Conservation (phyloP, 2,888 invertebrate genomes). For the Gasteruption jaculator region DNA sequence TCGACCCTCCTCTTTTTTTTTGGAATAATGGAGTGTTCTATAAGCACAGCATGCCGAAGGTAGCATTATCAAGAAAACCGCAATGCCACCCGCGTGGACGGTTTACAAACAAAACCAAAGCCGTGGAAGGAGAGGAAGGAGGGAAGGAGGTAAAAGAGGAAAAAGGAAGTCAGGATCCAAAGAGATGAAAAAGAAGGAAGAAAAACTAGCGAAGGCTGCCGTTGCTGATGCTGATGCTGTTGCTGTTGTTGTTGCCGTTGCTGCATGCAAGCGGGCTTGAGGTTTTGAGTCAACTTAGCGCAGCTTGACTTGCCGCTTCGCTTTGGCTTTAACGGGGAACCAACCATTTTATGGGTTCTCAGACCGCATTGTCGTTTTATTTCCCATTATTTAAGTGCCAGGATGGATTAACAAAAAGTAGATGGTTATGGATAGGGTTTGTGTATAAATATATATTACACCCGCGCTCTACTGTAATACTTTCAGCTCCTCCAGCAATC, state of each 20-base stretch:
- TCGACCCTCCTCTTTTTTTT: no score
- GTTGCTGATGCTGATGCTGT: slow-evolving; percentile 3
- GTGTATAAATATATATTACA: no score
- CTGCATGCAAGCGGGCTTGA: no score
- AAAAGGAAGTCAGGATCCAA: slow-evolving; percentile 7
- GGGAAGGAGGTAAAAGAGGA: slow-evolving; percentile 5
- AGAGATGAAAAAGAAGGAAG: slow-evolving; percentile 8
- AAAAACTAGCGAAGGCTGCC: no score
- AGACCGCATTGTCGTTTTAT: slow-evolving; percentile 31
- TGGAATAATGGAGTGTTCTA: no score
- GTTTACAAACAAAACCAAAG: slow-evolving; percentile 24
- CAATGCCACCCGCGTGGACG: slow-evolving; percentile 33
- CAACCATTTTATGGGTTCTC: slow-evolving; percentile 28
- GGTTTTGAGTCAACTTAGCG: slow-evolving; percentile 1
- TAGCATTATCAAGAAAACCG: slow-evolving; percentile 27
- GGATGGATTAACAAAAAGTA: slow-evolving; percentile 29
- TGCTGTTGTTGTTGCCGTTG: no score
- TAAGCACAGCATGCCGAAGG: no score
- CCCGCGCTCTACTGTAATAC: no score
- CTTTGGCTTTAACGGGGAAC: slow-evolving; percentile 19
- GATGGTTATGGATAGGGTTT: no score
- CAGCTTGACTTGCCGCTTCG: slow-evolving; percentile 10
- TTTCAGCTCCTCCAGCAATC: no score
- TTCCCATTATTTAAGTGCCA: slow-evolving; percentile 32
- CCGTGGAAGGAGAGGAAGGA: slow-evolving; percentile 17